Conservation (phyloP, 2,113 vertebrate species). For the Menidia beryllina region DNA sequence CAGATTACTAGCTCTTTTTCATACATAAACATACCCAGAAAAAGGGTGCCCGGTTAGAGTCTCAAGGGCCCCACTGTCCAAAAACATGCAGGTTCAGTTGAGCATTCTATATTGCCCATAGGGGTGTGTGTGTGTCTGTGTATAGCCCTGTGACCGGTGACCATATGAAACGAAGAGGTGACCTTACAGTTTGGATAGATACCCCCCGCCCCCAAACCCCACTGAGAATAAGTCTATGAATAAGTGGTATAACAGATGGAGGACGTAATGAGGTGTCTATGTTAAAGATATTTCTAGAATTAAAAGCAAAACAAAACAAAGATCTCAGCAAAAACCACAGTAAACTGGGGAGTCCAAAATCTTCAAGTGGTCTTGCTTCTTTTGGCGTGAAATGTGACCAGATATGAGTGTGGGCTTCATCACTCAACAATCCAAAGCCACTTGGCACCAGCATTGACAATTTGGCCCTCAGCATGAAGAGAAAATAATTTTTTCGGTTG, state of each 20-base stretch:
- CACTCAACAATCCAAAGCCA: background rate
- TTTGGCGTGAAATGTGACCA: constrained; percentile 1
- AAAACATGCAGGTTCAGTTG: too few relatives aligned
- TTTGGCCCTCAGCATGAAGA: background rate
- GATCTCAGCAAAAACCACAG: background rate
- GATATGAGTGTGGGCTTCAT: background rate
- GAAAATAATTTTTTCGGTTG: background rate
- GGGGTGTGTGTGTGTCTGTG: too few relatives aligned
- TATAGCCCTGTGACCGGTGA: too few relatives aligned
- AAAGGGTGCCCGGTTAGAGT: too few relatives aligned
- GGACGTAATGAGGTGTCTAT: background rate
- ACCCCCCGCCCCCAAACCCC: too few relatives aligned
- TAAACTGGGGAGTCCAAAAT: background rate
- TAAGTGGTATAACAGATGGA: too few relatives aligned
- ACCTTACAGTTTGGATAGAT: too few relatives aligned
- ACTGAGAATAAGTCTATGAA: too few relatives aligned
- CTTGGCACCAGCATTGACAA: constrained; percentile 14
- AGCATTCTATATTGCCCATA: too few relatives aligned
- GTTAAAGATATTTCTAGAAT: background rate
- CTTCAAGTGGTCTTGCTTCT: background rate
- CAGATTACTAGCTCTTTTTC: background rate
- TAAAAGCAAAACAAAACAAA: background rate
- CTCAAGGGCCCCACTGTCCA: too few relatives aligned
- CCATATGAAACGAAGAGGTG: too few relatives aligned
- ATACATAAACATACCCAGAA: background rate